Base-by-base conservation (phyloP, 2,113 vertebrate genomes). In the Lipophrys pholis region DNA sequence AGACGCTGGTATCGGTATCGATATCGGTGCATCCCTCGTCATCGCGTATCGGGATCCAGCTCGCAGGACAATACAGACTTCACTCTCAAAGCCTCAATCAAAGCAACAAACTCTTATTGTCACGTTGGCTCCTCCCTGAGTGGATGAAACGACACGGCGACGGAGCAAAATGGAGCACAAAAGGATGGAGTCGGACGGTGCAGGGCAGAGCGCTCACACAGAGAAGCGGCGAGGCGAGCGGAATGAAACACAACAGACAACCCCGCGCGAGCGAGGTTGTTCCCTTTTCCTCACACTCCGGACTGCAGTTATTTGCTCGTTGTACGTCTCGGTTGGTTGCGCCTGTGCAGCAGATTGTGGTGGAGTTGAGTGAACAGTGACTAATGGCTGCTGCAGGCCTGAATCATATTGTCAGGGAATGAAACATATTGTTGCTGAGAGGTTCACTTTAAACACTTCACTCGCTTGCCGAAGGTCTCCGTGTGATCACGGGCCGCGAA, bases 361-460 rank as follows among this genome's bases (percentile, higher is more conserved):
- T 77, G 35, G 72, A 75, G 49, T 78, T 81, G 84, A 86, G 74
- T 80, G 82, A 88, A 78, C 87, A 86, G 69, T 89, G 81, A 89
- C 78, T 90, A 85, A 89, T 87, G 81, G 77, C 76, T 53, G 54
- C 88, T 86, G 85, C 78, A 78, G 68, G 78, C 69, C 54, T 73
- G 69, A 85, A 87, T 91, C 85, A 83, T 82, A 80, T 84, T 87
- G 86, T 87, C 90, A 78, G 82, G 76, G 72, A 76, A 52, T 67
- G 76, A 83, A 80, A 78, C 71, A 38, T 80, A 82, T 72, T 84
- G 79, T 53, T 81, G 79, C 80, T 76, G 87, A 90, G 83, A 76
- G 75, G 79, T 87, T 81, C 74, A 76, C 57, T 73, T 49, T 64
- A 80, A 87, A 71, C 78, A 59, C 85, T 72, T 69, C 62, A 17